phyloP scores from a whole-genome alignment of 2,113 vertebrate species.

The Phycodurus eques region DNA sequence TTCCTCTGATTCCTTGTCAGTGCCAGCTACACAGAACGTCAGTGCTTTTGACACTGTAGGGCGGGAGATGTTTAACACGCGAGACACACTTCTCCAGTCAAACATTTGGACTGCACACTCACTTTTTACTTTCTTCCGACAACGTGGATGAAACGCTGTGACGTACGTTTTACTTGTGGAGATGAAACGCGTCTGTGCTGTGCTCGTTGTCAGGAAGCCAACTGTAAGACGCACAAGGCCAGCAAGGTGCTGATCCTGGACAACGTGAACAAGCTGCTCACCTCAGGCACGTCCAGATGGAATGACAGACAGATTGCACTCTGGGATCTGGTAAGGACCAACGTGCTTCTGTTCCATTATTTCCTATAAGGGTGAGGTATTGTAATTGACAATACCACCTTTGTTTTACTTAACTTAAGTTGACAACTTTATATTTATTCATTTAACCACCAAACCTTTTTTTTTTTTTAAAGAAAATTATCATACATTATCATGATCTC shows the following conservation, averaged over 20 bases:
- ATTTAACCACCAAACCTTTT: background rate
- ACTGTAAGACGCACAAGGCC: constrained; percentile 78
- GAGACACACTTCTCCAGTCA: too few relatives aligned
- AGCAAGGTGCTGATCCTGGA: constrained; percentile 87
- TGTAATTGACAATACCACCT: too few relatives aligned
- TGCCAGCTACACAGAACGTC: too few relatives aligned
- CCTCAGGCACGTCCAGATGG: constrained; percentile 84
- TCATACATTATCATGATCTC: background rate
- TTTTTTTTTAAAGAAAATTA: background rate
- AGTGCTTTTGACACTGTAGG: too few relatives aligned
- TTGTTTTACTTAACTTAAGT: background rate
- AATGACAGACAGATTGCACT: constrained; percentile 87
- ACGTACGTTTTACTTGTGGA: too few relatives aligned
- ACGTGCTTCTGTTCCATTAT: background rate
- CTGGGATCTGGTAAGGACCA: constrained; percentile 70
- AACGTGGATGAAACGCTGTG: background rate
- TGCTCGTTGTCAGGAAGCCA: constrained; percentile 78
- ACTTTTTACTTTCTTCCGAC: background rate
- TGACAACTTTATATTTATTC: background rate
- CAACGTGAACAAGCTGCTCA: constrained; percentile 82
- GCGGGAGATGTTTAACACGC: too few relatives aligned
- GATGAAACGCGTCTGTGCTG: background rate
- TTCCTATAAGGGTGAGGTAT: too few relatives aligned
- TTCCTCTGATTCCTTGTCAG: too few relatives aligned
- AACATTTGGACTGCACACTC: background rate